A percentile compares a stretch with the other conserved stretches of the same genome.
phyloP scores from a whole-genome alignment of 2,113 vertebrate species.

The Neomonachus schauinslandi region DNA sequence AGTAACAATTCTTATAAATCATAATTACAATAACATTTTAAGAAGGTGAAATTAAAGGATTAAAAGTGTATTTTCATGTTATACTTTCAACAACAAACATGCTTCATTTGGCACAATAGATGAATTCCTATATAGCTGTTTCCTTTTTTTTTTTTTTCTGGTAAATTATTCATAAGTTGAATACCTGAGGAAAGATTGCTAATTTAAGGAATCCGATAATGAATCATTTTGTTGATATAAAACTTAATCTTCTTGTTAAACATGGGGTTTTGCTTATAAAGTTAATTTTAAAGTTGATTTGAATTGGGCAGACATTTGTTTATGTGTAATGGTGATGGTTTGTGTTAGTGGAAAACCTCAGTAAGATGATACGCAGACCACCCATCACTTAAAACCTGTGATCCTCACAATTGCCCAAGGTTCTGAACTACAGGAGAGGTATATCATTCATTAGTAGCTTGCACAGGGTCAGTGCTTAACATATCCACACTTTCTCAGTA shows the following conservation, averaged over 20 bases:
- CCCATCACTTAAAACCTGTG: background rate
- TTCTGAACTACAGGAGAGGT: background rate
- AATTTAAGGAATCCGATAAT: background rate
- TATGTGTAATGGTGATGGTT: background rate
- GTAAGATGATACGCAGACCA: background rate
- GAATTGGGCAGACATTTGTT: background rate
- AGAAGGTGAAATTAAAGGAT: background rate
- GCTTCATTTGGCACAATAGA: background rate
- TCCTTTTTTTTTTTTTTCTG: background rate
- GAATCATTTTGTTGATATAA: constrained; percentile 16
- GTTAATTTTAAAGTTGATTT: constrained; percentile 16
- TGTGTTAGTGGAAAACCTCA: background rate
- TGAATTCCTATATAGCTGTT: background rate
- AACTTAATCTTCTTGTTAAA: constrained; percentile 20
- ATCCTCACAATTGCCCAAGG: background rate
- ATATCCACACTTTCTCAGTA: background rate
- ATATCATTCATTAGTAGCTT: background rate
- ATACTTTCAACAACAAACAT: background rate
- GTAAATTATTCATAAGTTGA: constrained; percentile 38
- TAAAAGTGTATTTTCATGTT: background rate
- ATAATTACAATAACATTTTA: background rate
- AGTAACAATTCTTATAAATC: constrained; percentile 25
- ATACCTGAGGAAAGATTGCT: background rate
- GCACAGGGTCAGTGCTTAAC: background rate
- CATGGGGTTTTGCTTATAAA: background rate